Percentiles rank a stretch among this genome's conserved stretches.
These are phyloP conservation scores for Incurvaria masculella DNA, from an alignment of 2,888 invertebrate genomes.

Conservation along the genomic window DNA sequence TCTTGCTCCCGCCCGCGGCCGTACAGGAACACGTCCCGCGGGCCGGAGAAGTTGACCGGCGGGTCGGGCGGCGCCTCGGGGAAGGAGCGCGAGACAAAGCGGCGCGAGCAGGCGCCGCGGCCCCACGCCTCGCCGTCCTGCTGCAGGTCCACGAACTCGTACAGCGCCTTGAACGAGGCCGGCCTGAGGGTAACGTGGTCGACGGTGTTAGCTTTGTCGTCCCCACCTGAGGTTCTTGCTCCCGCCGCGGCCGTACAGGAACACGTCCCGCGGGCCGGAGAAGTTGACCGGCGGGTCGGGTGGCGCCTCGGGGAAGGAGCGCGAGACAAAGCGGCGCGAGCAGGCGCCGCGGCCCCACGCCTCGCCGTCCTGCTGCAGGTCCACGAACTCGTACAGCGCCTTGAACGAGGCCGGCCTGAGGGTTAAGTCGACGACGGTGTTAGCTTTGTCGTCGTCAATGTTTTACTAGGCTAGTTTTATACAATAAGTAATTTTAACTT, in stretches of 20 bases:
- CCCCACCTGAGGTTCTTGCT: slow-evolving; percentile 77
- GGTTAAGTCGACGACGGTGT: no score
- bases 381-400: slow-evolving; percentile 85
- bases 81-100: slow-evolving; percentile 65
- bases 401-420: slow-evolving; percentile 78
- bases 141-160: slow-evolving; percentile 86
- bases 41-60: slow-evolving; percentile 75
- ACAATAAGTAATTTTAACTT: no score
- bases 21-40: slow-evolving; percentile 80
- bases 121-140: slow-evolving; percentile 81
- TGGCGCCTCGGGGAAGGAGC: slow-evolving; percentile 52
- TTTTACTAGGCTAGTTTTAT: no score
- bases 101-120: slow-evolving; percentile 70
- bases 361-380: slow-evolving; percentile 81
- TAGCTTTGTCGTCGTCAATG: no score
- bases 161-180: slow-evolving; percentile 78
- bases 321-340: slow-evolving; percentile 71
- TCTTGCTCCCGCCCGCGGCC: slow-evolving; percentile 80
- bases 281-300: slow-evolving; percentile 71
- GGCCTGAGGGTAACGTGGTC: no score
- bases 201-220: no score
- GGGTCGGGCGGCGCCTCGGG: slow-evolving; percentile 57
- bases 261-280: slow-evolving; percentile 77
- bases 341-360: slow-evolving; percentile 72
- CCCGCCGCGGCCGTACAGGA: slow-evolving; percentile 83